These are phyloP conservation scores for Ischnura elegans DNA, from an alignment of 2,888 invertebrate species.

Conservation along the genomic window DNA sequence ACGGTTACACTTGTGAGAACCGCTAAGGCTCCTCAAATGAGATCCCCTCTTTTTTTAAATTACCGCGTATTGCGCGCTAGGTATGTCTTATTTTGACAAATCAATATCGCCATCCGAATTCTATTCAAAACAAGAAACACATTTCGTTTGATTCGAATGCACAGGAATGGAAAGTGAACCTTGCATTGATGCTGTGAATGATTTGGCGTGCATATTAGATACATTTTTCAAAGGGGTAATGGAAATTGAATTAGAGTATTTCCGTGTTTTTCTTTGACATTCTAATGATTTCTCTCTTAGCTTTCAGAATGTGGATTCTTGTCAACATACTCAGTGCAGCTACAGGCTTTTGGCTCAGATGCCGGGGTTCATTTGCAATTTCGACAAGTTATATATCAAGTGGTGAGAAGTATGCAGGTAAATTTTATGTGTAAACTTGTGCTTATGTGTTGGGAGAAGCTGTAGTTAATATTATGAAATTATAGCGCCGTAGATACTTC, in stretches of 20 bases:
- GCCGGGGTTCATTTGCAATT: slow-evolving; percentile 70
- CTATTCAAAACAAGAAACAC: background rate
- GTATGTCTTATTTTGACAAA: background rate
- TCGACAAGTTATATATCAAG: slow-evolving; percentile 69
- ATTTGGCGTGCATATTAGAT: slow-evolving; percentile 41
- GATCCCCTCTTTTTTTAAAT: no score
- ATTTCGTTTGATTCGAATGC: background rate
- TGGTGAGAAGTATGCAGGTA: slow-evolving; percentile 68
- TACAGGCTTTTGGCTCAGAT: slow-evolving; percentile 70
- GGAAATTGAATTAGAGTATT: background rate
- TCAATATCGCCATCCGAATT: background rate
- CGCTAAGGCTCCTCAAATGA: no score
- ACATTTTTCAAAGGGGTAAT: slow-evolving; percentile 52
- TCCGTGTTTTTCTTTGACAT: background rate
- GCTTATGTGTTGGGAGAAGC: no score
- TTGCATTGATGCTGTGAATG: slow-evolving; percentile 38
- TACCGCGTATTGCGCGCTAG: no score
- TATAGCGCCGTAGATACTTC: no score
- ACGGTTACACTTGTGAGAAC: no score
- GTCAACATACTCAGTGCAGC: slow-evolving; percentile 71
- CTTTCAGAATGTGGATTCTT: slow-evolving; percentile 71
- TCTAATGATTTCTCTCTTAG: slow-evolving; percentile 67
- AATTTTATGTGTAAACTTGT: background rate
- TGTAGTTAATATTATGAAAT: no score
- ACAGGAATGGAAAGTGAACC: slow-evolving; percentile 17